Percentiles rank a stretch among this genome's conserved stretches.
These are phyloP conservation scores for Aphidius colemani DNA, from an alignment of 2,888 invertebrate species.

Conservation along the genomic window DNA sequence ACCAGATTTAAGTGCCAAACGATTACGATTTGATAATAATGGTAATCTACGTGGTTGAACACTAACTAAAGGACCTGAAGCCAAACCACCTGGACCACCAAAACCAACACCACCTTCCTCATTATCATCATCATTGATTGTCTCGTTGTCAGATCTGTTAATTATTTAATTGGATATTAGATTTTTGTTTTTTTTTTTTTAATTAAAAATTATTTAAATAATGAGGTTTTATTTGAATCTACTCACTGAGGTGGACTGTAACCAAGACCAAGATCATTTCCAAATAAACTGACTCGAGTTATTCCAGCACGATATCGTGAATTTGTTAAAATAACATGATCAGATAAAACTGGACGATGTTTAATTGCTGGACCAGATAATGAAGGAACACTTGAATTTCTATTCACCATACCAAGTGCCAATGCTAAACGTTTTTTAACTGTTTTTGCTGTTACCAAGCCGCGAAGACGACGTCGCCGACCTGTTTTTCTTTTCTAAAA, in stretches of 20 bases:
- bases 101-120: conserved; percentile 30
- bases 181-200: conserved; percentile 6
- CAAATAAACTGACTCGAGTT: conserved; percentile 69
- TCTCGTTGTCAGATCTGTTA: conserved; percentile 44
- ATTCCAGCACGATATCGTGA: conserved; percentile 61
- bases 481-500: conserved; percentile 43
- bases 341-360: conserved; percentile 31
- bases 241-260: conserved; percentile 60
- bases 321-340: conserved; percentile 36
- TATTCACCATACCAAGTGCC: conserved; percentile 60
- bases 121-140: conserved; percentile 26
- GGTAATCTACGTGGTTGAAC: conserved; percentile 42
- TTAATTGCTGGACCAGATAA: conserved; percentile 39
- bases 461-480: conserved; percentile 45
- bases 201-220: no score
- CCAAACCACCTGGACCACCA: background rate
- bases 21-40: conserved; percentile 47
- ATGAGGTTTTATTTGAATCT: conserved; percentile 5
- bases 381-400: conserved; percentile 29
- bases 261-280: conserved; percentile 71
- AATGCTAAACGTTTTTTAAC: conserved; percentile 63
- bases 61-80: conserved; percentile 42
- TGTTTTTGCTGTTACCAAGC: conserved; percentile 47
- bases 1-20: conserved; percentile 46
- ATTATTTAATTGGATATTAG: conserved; percentile 4